These are phyloP conservation scores for Dascillus cervinus DNA, from an alignment of 2,888 invertebrate species.

Conservation along the genomic window DNA sequence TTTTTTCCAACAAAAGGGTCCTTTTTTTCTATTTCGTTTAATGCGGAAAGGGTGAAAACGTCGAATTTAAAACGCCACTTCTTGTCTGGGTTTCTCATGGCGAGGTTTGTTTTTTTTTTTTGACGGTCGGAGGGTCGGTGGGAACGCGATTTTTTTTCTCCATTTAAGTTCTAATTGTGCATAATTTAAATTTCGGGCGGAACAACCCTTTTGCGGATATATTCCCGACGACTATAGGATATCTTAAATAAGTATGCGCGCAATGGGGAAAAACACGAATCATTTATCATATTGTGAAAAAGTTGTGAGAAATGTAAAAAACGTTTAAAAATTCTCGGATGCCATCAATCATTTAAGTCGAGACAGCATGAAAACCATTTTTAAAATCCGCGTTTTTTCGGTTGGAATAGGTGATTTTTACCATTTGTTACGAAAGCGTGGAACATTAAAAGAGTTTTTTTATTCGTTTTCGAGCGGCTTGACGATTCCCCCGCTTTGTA, in stretches of 20 bases:
- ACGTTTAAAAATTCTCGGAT: slow-evolving; percentile 19
- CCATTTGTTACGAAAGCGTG: slow-evolving; percentile 12
- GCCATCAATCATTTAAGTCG: slow-evolving; percentile 18
- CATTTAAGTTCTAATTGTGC: too few species aligned
- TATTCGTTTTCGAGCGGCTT: too few species aligned
- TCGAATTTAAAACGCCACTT: slow-evolving; percentile 9
- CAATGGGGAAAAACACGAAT: slow-evolving; percentile 9
- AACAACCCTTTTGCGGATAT: too few species aligned
- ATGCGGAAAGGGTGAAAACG: slow-evolving; percentile 14
- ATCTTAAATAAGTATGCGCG: too few species aligned
- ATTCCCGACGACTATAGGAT: too few species aligned
- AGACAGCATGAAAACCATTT: slow-evolving; percentile 13
- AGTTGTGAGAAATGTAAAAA: slow-evolving; percentile 23
- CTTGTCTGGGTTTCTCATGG: slow-evolving; percentile 17
- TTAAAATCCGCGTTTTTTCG: slow-evolving; percentile 11
- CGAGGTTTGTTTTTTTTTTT: too few species aligned
- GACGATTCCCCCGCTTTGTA: too few species aligned
- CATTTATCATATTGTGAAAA: slow-evolving; percentile 22
- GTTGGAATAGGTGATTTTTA: slow-evolving; percentile 13
- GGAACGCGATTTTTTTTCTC: too few species aligned
- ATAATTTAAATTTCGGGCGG: too few species aligned
- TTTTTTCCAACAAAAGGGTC: slow-evolving; percentile 6
- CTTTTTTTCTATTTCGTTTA: slow-evolving; percentile 9
- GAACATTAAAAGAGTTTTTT: slow-evolving; percentile 10
- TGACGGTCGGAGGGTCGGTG: too few species aligned